These are phyloP conservation scores for Ostrea edulis DNA, from an alignment of 1,140 invertebrate genomes.

Conservation along the genomic window DNA sequence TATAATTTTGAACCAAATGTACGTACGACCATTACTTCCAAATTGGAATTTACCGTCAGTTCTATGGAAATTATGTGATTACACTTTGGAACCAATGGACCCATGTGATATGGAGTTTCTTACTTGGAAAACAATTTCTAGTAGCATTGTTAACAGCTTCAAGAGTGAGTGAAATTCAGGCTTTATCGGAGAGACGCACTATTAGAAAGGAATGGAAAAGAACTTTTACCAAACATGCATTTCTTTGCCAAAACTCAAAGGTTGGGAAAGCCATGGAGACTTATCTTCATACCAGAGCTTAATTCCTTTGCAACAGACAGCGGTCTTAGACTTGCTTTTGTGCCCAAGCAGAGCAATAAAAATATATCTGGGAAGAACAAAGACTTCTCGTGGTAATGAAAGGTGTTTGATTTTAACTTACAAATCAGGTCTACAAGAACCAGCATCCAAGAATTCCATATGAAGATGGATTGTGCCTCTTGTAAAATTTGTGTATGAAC, in stretches of 20 bases:
- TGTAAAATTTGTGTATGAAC: slow-evolving; percentile 19
- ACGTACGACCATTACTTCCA: not conserved
- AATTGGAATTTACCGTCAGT: too few species aligned
- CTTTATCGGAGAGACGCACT: not conserved
- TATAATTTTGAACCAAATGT: not conserved
- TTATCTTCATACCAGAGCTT: not conserved
- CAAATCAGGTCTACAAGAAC: not conserved
- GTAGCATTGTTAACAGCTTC: slow-evolving; percentile 21
- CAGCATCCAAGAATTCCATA: not conserved
- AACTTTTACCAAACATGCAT: not conserved
- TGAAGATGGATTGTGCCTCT: slow-evolving; percentile 40
- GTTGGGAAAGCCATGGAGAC: not conserved
- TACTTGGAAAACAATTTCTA: too few species aligned
- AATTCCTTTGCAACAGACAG: not conserved
- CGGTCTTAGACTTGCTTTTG: too few species aligned
- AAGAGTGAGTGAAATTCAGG: slow-evolving; percentile 18
- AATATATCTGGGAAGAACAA: not conserved
- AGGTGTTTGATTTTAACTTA: not conserved
- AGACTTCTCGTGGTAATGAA: not conserved
- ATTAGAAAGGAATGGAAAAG: not conserved
- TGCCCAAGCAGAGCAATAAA: too few species aligned
- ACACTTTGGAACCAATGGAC: too few species aligned
- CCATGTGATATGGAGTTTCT: too few species aligned
- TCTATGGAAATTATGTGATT: too few species aligned
- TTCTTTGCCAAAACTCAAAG: not conserved